Evolutionary conservation across 2,888 invertebrate genomes (phyloP).

Genomic region (Drosophila aldrichi): DNA sequence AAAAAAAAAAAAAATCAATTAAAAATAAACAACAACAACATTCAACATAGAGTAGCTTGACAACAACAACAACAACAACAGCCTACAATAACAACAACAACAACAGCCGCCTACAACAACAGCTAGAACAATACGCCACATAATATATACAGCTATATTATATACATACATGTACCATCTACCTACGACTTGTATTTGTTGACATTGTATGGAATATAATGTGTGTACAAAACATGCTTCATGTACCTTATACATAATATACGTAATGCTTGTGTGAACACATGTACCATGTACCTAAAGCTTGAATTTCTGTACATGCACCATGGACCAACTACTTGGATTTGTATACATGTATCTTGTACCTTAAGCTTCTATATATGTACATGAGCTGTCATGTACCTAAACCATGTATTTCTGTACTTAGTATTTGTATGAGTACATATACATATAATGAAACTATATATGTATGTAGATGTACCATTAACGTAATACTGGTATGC

Average conservation of each 20-base stretch:
- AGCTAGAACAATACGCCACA: conserved; percentile 38
- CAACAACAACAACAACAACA: conserved; percentile 46
- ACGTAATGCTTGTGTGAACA: not conserved
- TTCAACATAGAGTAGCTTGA: conserved; percentile 50
- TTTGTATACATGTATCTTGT: not conserved
- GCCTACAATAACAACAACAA: conserved; percentile 21
- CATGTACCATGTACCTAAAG: conserved; percentile 1
- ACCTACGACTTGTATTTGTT: conserved; percentile 3
- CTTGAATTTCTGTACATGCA: not conserved
- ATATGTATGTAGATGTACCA: not conserved
- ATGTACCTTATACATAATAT: not conserved
- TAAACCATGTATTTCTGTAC: too few species aligned
- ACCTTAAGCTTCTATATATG: not conserved
- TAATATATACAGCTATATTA: conserved; percentile 21
- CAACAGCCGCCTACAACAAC: conserved; percentile 26
- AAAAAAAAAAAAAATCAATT: conserved; percentile 34
- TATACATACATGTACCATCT: conserved; percentile 15
- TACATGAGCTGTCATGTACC: not conserved
- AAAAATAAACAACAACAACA: conserved; percentile 21
- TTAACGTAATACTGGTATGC: not conserved
- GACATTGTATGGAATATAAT: conserved; percentile 1
- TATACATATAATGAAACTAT: not conserved
- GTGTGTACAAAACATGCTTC: not conserved
- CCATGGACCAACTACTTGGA: not conserved
- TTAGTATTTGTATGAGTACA: not conserved